Percentiles rank a stretch among this genome's conserved stretches.
phyloP scores from a whole-genome alignment of 2,888 invertebrate genomes.

The Aphrophora alni region DNA sequence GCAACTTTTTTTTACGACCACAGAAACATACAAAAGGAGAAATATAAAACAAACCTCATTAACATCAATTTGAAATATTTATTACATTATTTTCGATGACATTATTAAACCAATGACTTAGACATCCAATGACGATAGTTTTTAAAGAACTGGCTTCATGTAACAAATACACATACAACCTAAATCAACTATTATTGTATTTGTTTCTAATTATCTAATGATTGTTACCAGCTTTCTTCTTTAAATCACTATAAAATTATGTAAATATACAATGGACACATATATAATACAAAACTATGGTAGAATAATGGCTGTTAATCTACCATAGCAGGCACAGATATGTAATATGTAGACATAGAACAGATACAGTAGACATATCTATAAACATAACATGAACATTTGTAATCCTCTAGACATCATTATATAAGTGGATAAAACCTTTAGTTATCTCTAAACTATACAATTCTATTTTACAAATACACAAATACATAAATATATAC shows the following conservation, averaged over 20 bases:
- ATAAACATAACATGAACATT: no score
- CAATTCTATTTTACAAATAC: not conserved
- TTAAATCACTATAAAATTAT: not conserved
- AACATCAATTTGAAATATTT: not conserved
- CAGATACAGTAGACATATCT: not conserved
- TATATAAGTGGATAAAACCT: not conserved
- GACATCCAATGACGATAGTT: not conserved
- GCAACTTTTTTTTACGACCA: no score
- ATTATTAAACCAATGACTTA: not conserved
- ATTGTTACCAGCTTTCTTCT: constrained; percentile 4
- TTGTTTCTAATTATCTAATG: not conserved
- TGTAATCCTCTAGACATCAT: not conserved
- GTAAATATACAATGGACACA: not conserved
- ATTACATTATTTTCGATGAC: not conserved
- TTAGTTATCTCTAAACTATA: not conserved
- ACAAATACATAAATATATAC: not conserved
- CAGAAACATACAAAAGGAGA: not conserved
- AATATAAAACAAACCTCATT: not conserved
- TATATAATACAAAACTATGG: not conserved
- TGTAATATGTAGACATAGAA: not conserved
- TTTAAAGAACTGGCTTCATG: not conserved
- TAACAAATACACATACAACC: not conserved
- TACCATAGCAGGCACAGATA: constrained; percentile 1
- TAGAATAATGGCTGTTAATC: not conserved
- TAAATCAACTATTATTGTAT: not conserved